Percentiles rank a stretch among this genome's conserved stretches.
phyloP scores from a whole-genome alignment of 2,888 invertebrate genomes.

The Amiota mariae region DNA sequence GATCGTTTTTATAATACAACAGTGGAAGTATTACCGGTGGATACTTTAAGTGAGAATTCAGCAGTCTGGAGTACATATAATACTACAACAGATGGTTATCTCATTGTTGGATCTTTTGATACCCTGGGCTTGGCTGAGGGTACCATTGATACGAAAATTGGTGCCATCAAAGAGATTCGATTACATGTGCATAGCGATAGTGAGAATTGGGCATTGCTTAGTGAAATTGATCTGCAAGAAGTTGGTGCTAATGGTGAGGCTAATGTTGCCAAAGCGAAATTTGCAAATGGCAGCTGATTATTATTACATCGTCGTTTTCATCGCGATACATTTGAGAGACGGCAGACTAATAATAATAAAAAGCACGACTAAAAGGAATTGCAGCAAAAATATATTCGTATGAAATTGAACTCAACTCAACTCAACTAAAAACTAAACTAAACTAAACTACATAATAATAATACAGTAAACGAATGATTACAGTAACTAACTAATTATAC shows the following conservation, averaged over 20 bases:
- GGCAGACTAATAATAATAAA: conserved; percentile 7
- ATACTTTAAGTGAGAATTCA: conserved; percentile 72
- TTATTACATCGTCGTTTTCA: conserved; percentile 52
- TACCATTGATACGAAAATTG: conserved; percentile 78
- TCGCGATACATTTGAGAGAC: conserved; percentile 25
- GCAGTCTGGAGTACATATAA: conserved; percentile 76
- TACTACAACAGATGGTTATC: conserved; percentile 80
- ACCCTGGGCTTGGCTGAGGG: conserved; percentile 87
- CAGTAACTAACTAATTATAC: neutral
- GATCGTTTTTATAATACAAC: conserved; percentile 91
- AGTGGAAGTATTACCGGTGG: conserved; percentile 84
- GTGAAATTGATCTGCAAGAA: conserved; percentile 77
- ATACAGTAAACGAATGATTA: neutral
- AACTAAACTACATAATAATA: neutral
- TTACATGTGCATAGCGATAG: conserved; percentile 87
- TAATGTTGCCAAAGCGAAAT: conserved; percentile 55
- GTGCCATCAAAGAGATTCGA: conserved; percentile 81
- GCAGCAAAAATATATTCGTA: neutral
- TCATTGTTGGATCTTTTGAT: conserved; percentile 84
- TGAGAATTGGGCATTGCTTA: conserved; percentile 91
- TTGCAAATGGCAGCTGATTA: conserved; percentile 59
- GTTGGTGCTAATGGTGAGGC: conserved; percentile 75
- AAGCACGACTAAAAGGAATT: neutral
- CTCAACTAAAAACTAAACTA: neutral
- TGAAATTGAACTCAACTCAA: neutral